These are phyloP conservation scores for Platycheirus albimanus DNA, from an alignment of 2,888 invertebrate species.

Conservation along the genomic window DNA sequence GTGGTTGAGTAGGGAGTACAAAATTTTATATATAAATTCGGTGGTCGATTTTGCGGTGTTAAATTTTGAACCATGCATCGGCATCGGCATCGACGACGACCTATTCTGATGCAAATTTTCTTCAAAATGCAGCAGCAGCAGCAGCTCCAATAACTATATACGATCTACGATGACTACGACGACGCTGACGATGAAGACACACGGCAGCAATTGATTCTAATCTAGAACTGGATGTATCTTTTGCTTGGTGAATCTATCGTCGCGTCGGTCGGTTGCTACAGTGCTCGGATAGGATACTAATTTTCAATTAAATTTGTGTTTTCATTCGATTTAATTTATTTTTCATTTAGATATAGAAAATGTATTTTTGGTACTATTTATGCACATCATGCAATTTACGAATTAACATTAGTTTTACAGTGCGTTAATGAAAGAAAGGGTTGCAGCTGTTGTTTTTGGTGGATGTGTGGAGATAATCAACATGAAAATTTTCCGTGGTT, in stretches of 20 bases:
- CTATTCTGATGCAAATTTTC: conserved; percentile 33
- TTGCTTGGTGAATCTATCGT: conserved; percentile 34
- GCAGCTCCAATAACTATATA: conserved; percentile 1
- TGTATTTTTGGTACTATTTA: conserved; percentile 66
- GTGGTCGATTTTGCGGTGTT: conserved; percentile 24
- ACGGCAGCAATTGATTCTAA: conserved; percentile 64
- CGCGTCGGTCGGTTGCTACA: too few species aligned
- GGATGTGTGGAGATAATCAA: too few species aligned
- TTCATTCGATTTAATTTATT: conserved; percentile 54
- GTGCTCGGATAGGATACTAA: conserved; percentile 59
- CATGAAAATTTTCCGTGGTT: too few species aligned
- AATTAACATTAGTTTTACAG: conserved; percentile 15
- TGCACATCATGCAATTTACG: conserved; percentile 25
- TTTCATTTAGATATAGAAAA: conserved; percentile 35
- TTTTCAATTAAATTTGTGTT: conserved; percentile 69
- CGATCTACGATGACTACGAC: too few species aligned
- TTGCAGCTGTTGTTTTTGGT: neutral
- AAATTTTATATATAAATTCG: conserved; percentile 31
- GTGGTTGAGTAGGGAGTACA: too few species aligned
- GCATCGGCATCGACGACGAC: too few species aligned
- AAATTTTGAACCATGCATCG: neutral
- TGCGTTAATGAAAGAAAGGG: neutral
- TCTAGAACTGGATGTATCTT: conserved; percentile 45
- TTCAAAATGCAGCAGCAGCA: conserved; percentile 14
- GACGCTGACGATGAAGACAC: conserved; percentile 23